phyloP scores from a whole-genome alignment of 2,888 invertebrate genomes.

The Griposia aprilina region DNA sequence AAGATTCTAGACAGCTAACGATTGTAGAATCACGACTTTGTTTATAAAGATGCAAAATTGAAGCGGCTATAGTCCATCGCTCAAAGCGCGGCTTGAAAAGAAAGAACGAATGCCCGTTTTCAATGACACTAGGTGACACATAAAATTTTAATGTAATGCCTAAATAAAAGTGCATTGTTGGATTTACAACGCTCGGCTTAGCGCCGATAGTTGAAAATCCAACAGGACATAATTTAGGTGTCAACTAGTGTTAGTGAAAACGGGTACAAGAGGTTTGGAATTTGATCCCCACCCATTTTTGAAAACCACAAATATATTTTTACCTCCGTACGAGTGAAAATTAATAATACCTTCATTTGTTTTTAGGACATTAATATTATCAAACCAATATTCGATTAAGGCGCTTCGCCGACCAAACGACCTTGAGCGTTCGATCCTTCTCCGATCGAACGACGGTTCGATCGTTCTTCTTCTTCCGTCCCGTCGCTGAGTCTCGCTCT shows the following conservation, averaged over 20 bases:
- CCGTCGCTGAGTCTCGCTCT: too few relatives aligned
- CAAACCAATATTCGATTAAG: not conserved
- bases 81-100: not conserved
- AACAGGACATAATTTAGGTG: not conserved
- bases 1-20: not conserved
- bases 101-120: not conserved
- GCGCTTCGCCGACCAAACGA: too few relatives aligned
- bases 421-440: too few relatives aligned
- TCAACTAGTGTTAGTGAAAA: not conserved
- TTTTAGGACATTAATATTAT: not conserved
- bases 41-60: not conserved
- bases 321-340: not conserved
- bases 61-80: not conserved
- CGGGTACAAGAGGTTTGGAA: not conserved
- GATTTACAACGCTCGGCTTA: not conserved
- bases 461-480: too few relatives aligned
- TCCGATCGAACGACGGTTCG: too few relatives aligned
- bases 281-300: not conserved
- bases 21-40: constrained; percentile 5
- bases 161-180: not conserved
- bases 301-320: not conserved
- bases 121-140: not conserved
- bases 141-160: not conserved
- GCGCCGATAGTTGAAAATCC: not conserved
- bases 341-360: not conserved